Base-by-base conservation (phyloP, 2,797 vertebrate genomes). In the Bradypodion ventrale region DNA sequence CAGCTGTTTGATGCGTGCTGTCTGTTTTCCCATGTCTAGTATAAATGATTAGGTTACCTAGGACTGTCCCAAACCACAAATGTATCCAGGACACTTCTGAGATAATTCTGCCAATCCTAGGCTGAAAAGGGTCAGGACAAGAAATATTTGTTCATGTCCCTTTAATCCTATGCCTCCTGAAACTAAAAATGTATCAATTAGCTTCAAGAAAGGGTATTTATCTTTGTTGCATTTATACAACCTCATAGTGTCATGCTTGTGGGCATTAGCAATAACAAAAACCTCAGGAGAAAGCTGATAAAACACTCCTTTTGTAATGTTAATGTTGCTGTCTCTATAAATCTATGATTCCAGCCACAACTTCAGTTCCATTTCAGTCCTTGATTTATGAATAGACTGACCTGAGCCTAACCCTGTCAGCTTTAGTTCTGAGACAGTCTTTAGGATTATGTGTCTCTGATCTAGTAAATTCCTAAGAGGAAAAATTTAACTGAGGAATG, bases 371-470 rank as follows among this genome's bases (percentile, higher is more conserved):
- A 85, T 68, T 49, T 60, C 84, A 84, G 80, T 85, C 87, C 94
- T 93, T 94, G 92, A 93, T 94, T 93, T 94, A 92, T 8, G 0
- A 90, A 65, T 62, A 85, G 73, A 44, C 66, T 93, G 90, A 94
- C 93, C 93, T 83, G 65, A 74, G 86, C 90, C 91, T 95, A 89
- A 91, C 92, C 90, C 88, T 93, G 82, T 93, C 90, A 95, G 87
- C 85, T 87, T 93, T 83, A 87, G 78, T 85, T 93, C 86, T 89
- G 83, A 92, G 73, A 49, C 85, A 93, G 81, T 87, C 70, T 73
- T 91, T 82, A 87, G 89, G 90, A 95, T 93, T 93, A 92, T 19
- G 52, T 85, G 46, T 81, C 83, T 94, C 88, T 94, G 92, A 96
- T 95, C 88, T 91, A 77, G 56, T 87, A 93, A 92, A 95, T 86